phyloP scores from a whole-genome alignment of 2,888 invertebrate genomes.

The Zaprionus lineosus region DNA sequence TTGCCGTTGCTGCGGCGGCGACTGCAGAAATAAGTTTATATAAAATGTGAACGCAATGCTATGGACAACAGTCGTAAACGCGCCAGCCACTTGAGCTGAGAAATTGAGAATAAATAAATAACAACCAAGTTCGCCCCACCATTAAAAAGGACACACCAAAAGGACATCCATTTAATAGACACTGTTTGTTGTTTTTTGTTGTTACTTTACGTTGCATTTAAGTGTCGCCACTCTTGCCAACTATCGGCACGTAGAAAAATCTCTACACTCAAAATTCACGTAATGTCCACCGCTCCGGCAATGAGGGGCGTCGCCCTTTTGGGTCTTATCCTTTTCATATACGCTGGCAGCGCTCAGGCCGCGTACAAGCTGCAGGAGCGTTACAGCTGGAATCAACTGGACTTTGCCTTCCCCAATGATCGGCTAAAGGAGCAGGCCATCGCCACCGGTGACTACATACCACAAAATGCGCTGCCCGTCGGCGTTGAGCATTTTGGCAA shows the following conservation, averaged over 20 bases:
- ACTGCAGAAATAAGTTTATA: slow-evolving; percentile 60
- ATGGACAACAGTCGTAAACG: slow-evolving; percentile 65
- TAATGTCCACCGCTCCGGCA: too few relatives aligned
- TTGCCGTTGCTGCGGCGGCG: slow-evolving; percentile 12
- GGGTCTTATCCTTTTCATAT: slow-evolving; percentile 17
- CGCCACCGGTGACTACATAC: slow-evolving; percentile 86
- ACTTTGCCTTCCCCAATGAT: slow-evolving; percentile 89
- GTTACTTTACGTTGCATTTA: not conserved
- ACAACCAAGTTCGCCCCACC: not conserved
- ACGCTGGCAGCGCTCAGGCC: slow-evolving; percentile 40
- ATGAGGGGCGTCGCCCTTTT: too few relatives aligned
- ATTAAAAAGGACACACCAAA: not conserved
- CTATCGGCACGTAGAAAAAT: too few relatives aligned
- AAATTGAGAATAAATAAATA: not conserved
- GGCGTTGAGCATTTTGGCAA: slow-evolving; percentile 92
- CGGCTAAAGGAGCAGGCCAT: slow-evolving; percentile 86
- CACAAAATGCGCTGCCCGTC: slow-evolving; percentile 91
- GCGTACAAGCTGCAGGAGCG: slow-evolving; percentile 86
- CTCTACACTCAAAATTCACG: too few relatives aligned
- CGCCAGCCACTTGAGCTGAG: slow-evolving; percentile 56
- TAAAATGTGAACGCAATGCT: slow-evolving; percentile 55
- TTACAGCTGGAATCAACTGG: slow-evolving; percentile 89
- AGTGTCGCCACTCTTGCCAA: too few relatives aligned
- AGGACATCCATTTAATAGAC: slow-evolving; percentile 25
- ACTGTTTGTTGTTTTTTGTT: too few relatives aligned